Evolutionary conservation across 2,888 invertebrate species (phyloP), one percentile per base, ranked within the genome.

Genomic region (Andrena trimmerana): DNA sequence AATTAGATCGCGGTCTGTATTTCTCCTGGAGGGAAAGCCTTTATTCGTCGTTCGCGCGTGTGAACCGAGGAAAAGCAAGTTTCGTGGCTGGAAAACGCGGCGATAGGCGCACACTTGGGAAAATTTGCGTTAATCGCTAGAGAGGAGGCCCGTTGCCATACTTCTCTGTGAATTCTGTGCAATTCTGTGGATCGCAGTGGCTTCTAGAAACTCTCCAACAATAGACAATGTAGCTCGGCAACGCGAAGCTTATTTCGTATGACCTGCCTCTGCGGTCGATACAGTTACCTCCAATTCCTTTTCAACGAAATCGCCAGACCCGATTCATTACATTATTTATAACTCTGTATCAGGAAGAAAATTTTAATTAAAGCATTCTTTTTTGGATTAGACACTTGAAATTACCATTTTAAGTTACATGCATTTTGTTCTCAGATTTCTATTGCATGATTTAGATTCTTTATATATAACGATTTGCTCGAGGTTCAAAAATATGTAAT

Each of bases 21-120:
- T 2, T 29, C 29, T 13, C 54, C 10, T 24, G 54, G 33, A 24
- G 24, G 13, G 31, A 63, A 48, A n/a, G 54, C 29, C 31, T 62
- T 42, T 24, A 29, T 68, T 59, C 68, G 42, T 8, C 7, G 16
- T n/a, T 4, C 5, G 42, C 16, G 73, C 63, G 63, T 69, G 68
- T 33, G 73, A 70, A 65, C 52, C 31, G 13, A 42, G 60, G 60
- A 57, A 81, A 72, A 71, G 31, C 60, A 29, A 50, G 42, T 36
- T 50, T 59, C 66, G 50, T 57, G 72, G 63, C 27, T 78, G 86
- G 75, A 83, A 84, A 84, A 82, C 68, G 69, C 27, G 31, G 67
- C 65, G 70, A 83, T 81, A 81, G 75, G 70, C 76, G 66, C 48
- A 59, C 48, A 62, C 76, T 84, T 84, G 86, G 75, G 88, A 88